Conservation (phyloP, 2,113 vertebrate genomes). For the Rhinoderma darwinii region DNA sequence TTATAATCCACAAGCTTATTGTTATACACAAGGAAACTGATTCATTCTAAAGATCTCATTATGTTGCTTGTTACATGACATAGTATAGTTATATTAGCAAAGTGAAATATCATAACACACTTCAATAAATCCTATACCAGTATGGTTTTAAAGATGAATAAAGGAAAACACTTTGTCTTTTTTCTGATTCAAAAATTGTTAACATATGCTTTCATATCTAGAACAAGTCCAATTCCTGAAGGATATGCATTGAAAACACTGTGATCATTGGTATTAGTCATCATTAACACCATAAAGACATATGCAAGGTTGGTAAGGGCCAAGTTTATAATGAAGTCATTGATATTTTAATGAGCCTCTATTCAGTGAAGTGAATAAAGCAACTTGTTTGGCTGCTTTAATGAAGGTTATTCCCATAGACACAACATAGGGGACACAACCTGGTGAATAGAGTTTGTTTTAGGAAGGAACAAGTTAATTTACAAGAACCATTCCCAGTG, state of each 20-base stretch:
- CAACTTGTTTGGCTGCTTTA: constrained; percentile 31
- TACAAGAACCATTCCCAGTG: background rate
- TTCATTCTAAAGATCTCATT: too few species aligned
- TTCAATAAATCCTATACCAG: background rate
- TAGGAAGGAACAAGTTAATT: constrained; percentile 18
- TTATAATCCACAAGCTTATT: background rate
- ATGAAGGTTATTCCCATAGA: constrained; percentile 39
- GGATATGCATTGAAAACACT: constrained; percentile 14
- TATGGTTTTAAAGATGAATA: background rate
- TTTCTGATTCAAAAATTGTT: constrained; percentile 20
- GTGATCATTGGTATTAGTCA: constrained; percentile 17
- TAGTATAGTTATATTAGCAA: background rate
- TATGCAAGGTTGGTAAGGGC: constrained; percentile 25
- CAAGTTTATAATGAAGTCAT: constrained; percentile 41
- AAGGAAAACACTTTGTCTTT: constrained; percentile 6
- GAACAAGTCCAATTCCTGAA: background rate
- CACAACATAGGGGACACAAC: constrained; percentile 6
- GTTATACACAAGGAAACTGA: background rate
- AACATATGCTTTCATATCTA: background rate
- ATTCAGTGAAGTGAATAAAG: constrained; percentile 34
- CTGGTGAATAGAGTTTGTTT: constrained; percentile 25
- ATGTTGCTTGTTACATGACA: too few species aligned
- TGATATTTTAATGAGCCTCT: constrained; percentile 40
- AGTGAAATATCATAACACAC: background rate
- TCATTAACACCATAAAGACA: constrained; percentile 33